These are phyloP conservation scores for Sisor rabdophorus DNA, from an alignment of 2,113 vertebrate genomes.

Conservation along the genomic window DNA sequence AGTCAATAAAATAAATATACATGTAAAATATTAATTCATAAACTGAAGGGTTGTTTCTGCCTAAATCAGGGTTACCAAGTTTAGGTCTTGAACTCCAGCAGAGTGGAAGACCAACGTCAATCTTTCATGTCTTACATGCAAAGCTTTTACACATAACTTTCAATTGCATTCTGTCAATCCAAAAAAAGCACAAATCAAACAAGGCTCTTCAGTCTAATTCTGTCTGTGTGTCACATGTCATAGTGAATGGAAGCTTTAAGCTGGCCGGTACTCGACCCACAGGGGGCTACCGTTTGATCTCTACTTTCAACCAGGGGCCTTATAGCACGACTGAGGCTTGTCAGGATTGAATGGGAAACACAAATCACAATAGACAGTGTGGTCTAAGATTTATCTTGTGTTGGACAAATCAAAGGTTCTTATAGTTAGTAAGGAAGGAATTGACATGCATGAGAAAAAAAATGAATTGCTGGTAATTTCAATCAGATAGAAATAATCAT, in stretches of 20 bases:
- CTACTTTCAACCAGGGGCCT: constrained; percentile 62
- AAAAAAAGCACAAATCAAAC: constrained; percentile 53
- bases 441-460: constrained; percentile 25
- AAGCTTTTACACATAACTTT: constrained; percentile 52
- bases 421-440: constrained; percentile 41
- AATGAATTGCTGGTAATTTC: constrained; percentile 7
- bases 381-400: constrained; percentile 37
- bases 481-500: neutral
- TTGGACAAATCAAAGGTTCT: constrained; percentile 23
- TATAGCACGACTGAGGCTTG: constrained; percentile 57
- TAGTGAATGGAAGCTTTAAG: constrained; percentile 70
- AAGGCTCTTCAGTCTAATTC: constrained; percentile 70
- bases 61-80: constrained; percentile 45
- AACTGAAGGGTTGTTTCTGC: constrained; percentile 18
- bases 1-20: no score
- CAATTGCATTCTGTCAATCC: constrained; percentile 58
- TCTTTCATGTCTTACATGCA: constrained; percentile 36
- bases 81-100: constrained; percentile 41
- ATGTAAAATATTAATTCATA: neutral
- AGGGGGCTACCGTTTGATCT: constrained; percentile 69
- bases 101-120: constrained; percentile 33
- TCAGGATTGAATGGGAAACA: constrained; percentile 58
- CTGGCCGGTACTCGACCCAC: constrained; percentile 63
- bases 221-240: constrained; percentile 63
- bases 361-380: constrained; percentile 38